Percentiles rank a stretch among this genome's conserved stretches.
Conservation (phyloP, 2,888 invertebrate species). For the Abrostola triplasia region DNA sequence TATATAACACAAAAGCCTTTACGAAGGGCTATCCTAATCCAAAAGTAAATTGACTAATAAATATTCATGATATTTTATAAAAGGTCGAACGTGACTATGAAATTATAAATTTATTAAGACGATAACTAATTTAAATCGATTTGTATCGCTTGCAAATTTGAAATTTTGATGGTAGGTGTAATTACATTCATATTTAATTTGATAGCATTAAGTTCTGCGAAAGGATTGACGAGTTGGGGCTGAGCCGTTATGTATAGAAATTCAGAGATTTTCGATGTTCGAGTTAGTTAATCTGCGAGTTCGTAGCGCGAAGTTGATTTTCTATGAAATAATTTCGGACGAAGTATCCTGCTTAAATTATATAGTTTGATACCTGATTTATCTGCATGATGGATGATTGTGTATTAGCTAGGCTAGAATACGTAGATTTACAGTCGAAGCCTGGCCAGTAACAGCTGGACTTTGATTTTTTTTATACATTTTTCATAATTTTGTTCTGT, state of each 20-base stretch:
- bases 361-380: too few relatives aligned
- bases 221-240: constrained; percentile 14
- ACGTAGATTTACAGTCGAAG: too few relatives aligned
- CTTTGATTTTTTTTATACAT: too few relatives aligned
- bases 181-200: constrained; percentile 50
- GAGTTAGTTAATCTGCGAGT: neutral
- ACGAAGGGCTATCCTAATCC: constrained; percentile 19
- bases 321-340: too few relatives aligned
- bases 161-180: constrained; percentile 43
- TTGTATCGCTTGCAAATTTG: constrained; percentile 43
- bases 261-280: constrained; percentile 6
- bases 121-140: constrained; percentile 51
- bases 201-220: constrained; percentile 19
- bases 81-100: constrained; percentile 35
- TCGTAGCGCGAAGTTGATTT: too few relatives aligned
- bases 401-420: too few relatives aligned
- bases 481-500: too few relatives aligned
- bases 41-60: constrained; percentile 34
- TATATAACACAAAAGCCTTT: neutral
- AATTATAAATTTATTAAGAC: constrained; percentile 44
- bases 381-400: too few relatives aligned
- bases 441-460: too few relatives aligned
- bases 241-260: neutral
- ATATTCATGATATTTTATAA: constrained; percentile 48
- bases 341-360: too few relatives aligned